Evolutionary conservation across 2,888 invertebrate species (phyloP), one percentile per base, ranked within the genome.

Genomic region (Plusia festucae): DNA sequence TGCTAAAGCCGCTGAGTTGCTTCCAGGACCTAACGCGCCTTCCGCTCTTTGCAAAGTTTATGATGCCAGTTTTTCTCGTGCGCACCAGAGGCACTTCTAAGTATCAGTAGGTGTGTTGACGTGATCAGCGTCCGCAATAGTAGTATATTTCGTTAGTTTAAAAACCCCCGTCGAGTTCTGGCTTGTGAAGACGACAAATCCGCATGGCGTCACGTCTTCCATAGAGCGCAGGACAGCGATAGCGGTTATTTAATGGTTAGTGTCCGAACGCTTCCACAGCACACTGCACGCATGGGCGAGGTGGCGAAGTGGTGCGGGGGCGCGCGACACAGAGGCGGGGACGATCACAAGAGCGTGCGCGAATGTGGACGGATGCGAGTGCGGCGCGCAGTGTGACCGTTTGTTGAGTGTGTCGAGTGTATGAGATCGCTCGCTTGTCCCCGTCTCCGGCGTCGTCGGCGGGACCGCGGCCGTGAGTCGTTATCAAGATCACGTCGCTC

Each of bases 41-140:
- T 94, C 95, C 60, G 94, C 96, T 76, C 96, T 98, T 85, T 98
- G 98, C 95, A 98, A 98, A 95, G 96, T 98, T 83, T 98, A 98
- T 95, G 98, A 98, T 92, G 96, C 97, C 90, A 97, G 97, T 88
- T 98, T 98, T 94, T 96, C 97, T 80, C 97, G 97, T 95, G 96
- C 96, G 89, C 96, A 96, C 88, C 95, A 94, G 91, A 92, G 93
- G 92, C 95, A 95, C 89, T 95, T 95, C 88, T 95, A 91, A 93
- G 85, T 86, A 81, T 76, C 70, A 82, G 82, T 82, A 88, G 88
- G 83, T 82, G 85, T 88, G 90, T 91, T 88, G 89, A 91, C 93
- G 92, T 90, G 90, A 91, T 90, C 88, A 88, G 85, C 92, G 90
- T 93, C 87, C 91, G 93, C 95, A 94, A 94, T 94, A 94, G 90